Percentiles rank a stretch among this genome's conserved stretches.
Conservation (phyloP, 2,797 vertebrate genomes). For the Smutsia temminckii region DNA sequence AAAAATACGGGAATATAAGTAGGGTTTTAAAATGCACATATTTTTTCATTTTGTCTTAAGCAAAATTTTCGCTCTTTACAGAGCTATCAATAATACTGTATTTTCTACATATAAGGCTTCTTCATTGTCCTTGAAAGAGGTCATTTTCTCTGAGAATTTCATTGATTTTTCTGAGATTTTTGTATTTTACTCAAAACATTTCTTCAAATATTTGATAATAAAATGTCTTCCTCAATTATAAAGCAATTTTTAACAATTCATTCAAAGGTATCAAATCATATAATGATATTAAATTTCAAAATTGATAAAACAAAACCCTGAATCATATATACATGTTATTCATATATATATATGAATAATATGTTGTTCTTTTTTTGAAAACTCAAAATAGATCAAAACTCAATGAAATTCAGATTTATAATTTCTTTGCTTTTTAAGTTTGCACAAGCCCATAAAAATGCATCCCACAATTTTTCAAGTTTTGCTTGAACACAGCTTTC, state of each 20-base stretch:
- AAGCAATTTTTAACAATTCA: neutral
- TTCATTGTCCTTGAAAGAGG: neutral
- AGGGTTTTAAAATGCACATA: neutral
- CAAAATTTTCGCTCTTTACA: neutral
- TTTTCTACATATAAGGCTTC: neutral
- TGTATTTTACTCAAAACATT: neutral
- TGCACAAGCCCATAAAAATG: neutral
- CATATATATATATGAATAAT: neutral
- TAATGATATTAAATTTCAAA: neutral
- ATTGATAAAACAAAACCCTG: neutral
- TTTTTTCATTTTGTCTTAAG: neutral
- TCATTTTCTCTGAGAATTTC: neutral
- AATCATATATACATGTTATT: neutral
- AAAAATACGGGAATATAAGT: neutral
- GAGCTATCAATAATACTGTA: neutral
- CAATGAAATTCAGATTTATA: neutral
- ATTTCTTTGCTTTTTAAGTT: slow-evolving; percentile 3
- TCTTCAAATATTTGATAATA: neutral
- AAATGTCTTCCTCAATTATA: neutral
- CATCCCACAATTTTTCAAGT: neutral
- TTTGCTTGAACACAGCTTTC: neutral
- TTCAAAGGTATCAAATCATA: neutral
- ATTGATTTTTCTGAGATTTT: slow-evolving; percentile 29
- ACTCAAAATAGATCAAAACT: neutral
- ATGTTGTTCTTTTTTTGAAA: slow-evolving; percentile 35